A percentile compares a stretch with the other conserved stretches of the same genome.
phyloP scores from a whole-genome alignment of 2,113 vertebrate genomes.

The Eretmochelys imbricata region DNA sequence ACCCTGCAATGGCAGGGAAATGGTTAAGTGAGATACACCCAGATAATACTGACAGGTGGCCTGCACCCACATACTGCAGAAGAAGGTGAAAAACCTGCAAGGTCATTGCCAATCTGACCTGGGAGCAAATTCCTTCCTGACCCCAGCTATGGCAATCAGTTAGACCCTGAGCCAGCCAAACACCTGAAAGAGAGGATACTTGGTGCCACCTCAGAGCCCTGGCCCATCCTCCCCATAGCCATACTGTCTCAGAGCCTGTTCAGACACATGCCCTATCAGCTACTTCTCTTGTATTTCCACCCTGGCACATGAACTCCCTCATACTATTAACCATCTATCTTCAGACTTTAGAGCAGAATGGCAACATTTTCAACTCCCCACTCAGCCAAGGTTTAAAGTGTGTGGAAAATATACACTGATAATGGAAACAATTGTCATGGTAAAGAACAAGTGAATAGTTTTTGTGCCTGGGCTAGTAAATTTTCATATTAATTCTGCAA shows the following conservation, averaged over 20 bases:
- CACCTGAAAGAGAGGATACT: no score
- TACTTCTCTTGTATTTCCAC: background rate
- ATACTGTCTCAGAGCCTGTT: background rate
- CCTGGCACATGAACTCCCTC: background rate
- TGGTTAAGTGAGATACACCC: no score
- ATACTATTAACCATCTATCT: background rate
- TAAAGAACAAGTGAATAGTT: background rate
- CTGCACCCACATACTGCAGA: no score
- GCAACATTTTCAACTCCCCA: background rate
- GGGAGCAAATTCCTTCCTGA: no score
- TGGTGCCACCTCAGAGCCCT: no score
- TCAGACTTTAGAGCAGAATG: background rate
- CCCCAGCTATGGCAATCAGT: no score
- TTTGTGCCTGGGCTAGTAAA: background rate
- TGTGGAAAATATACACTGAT: background rate
- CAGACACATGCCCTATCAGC: background rate
- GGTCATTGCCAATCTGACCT: no score
- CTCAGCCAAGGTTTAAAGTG: background rate
- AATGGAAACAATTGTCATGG: background rate
- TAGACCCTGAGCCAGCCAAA: no score
- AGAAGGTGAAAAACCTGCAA: no score
- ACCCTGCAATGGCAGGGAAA: no score
- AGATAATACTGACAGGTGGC: no score
- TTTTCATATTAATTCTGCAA: background rate
- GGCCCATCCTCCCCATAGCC: no score